Evolutionary conservation across 1,140 invertebrate genomes (phyloP), one percentile per base, ranked within the genome.

Genomic region (Orussus abietinus): DNA sequence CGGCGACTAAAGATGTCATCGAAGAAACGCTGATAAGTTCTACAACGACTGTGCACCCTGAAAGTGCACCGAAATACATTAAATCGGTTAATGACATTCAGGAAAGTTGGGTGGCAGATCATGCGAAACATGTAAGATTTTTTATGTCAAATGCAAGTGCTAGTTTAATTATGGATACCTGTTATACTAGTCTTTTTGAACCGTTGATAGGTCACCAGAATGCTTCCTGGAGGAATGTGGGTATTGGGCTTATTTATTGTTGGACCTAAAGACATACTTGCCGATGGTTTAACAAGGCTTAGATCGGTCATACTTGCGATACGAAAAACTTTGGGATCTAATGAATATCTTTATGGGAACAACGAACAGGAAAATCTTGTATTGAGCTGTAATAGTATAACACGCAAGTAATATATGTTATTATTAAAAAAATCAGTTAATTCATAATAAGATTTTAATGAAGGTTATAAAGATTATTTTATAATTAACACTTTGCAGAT

Each of bases 191-290:
- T 40, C 26, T 14, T 32, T 9, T 15, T 35, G 18, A 12, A 9
- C 20, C 37, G 13, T 30, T 61, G 47, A 6, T 45, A 82, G 80
- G 79, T 88, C 1, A 84, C 81, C 2, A 77, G 84, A 66, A 90
- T 90, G 87, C 67, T 92, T 33, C 86, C 87, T 25, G 88, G 88
- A 29, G 87, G 88, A 14, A 80, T 89, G 72, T 80, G 80, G 69
- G 82, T 90, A 31, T 73, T 89, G 51, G 85, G 77, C 42, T 62
- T 77, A 56, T 80, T 80, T 54, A 60, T 80, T 12, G 71, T 81
- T 21, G 77, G 77, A 13, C 77, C 82, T 52, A 77, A 79, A 48
- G 80, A 86, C 55, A 72, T 86, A 57, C 76, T 69, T 28, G 71
- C 78, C 38, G 57, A 54, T 19, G 44, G 21, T 39, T 63, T 68